Percentiles rank a stretch among this genome's conserved stretches.
These are phyloP conservation scores for Crypturellus tataupa DNA, from an alignment of 2,797 vertebrate species.

Conservation along the genomic window DNA sequence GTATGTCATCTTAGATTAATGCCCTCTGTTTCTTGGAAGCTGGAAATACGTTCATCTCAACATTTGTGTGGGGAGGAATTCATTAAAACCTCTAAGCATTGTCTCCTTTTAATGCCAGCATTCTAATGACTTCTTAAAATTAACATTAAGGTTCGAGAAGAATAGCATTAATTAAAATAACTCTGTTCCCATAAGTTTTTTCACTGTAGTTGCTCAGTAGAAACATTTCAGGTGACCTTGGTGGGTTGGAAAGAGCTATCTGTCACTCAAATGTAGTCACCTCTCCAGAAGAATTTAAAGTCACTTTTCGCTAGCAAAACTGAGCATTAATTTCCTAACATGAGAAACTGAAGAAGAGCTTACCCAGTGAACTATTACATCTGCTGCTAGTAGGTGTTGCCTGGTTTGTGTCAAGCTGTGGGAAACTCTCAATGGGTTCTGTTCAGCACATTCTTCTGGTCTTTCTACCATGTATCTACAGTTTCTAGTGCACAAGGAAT, in stretches of 20 bases:
- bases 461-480: not conserved
- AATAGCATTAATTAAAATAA: conserved; percentile 1
- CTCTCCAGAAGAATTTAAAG: not conserved
- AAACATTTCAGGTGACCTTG: not conserved
- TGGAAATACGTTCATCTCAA: not conserved
- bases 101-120: not conserved
- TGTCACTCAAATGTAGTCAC: not conserved
- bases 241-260: not conserved
- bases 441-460: not conserved
- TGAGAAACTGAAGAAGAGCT: not conserved
- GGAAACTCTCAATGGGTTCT: not conserved
- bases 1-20: conserved; percentile 20
- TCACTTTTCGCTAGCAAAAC: not conserved
- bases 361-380: not conserved
- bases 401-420: not conserved
- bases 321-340: not conserved
- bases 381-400: not conserved
- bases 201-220: not conserved
- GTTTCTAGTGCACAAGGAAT: too few species aligned
- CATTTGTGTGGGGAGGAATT: conserved; percentile 7
- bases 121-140: conserved; percentile 6
- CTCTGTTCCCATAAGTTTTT: not conserved
- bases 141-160: not conserved
- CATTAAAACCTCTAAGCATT: conserved; percentile 8
- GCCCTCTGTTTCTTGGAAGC: conserved; percentile 11